phyloP scores from a whole-genome alignment of 2,888 invertebrate species.

The Chelonus formosanus region DNA sequence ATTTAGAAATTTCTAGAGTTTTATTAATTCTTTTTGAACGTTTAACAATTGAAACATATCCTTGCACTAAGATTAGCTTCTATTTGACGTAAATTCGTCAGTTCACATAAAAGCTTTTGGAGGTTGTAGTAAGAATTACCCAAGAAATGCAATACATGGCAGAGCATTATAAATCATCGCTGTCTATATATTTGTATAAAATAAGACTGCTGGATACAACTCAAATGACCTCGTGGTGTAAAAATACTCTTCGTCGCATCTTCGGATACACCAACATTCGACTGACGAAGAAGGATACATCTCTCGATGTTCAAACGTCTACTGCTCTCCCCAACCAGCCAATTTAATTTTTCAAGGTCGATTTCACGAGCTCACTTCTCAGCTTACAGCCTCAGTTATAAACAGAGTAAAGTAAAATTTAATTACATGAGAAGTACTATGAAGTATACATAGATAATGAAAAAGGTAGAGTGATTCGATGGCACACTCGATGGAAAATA shows the following conservation, averaged over 20 bases:
- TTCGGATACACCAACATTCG: not conserved
- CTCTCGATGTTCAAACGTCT: conserved; percentile 34
- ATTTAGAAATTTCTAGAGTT: too few relatives aligned
- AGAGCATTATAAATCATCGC: not conserved
- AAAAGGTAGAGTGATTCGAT: conserved; percentile 8
- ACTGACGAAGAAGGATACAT: conserved; percentile 27
- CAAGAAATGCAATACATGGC: too few relatives aligned
- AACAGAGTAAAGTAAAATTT: conserved; percentile 43
- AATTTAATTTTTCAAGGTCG: conserved; percentile 45
- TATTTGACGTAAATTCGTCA: too few relatives aligned
- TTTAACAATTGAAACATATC: too few relatives aligned
- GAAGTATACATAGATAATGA: conserved; percentile 1
- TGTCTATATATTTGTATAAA: not conserved
- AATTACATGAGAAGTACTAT: conserved; percentile 39
- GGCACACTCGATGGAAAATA: conserved; percentile 28
- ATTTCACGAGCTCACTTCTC: conserved; percentile 43
- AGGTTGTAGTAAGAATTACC: too few relatives aligned
- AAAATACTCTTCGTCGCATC: not conserved
- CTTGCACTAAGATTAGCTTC: too few relatives aligned
- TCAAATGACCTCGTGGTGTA: conserved; percentile 5
- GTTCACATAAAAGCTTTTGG: too few relatives aligned
- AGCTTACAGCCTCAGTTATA: conserved; percentile 24
- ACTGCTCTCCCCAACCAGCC: conserved; percentile 29
- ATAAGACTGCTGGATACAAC: not conserved
- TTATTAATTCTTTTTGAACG: too few relatives aligned